Conservation (phyloP, 2,113 vertebrate species). For the Brachypodius melanocephalos region DNA sequence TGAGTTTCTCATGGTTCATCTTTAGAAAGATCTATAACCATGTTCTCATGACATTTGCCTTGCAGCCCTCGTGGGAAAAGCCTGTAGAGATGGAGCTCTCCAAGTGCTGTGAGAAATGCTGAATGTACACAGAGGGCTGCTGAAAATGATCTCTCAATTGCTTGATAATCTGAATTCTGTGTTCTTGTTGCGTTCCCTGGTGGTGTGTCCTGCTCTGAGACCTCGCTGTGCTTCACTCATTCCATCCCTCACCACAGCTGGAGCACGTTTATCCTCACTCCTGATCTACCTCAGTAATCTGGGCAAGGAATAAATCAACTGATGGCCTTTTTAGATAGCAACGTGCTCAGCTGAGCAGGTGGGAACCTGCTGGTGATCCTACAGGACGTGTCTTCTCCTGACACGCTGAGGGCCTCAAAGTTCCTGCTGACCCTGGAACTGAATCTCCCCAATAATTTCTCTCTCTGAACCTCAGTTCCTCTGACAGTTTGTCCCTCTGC, state of each 20-base stretch:
- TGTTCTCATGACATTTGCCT: constrained; percentile 44
- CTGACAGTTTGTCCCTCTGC: neutral
- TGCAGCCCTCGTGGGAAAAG: neutral
- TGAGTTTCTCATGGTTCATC: neutral
- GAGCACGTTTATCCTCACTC: neutral
- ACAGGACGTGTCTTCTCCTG: neutral
- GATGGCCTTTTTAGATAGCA: neutral
- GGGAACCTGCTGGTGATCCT: neutral
- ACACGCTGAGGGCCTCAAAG: neutral
- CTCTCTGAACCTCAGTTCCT: neutral
- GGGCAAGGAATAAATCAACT: neutral
- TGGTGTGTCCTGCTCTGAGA: neutral
- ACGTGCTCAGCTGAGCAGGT: neutral
- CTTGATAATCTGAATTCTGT: neutral
- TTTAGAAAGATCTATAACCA: neutral
- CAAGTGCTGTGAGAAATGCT: neutral
- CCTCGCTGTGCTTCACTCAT: rapidly evolving
- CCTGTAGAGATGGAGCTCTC: neutral
- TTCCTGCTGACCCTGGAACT: neutral
- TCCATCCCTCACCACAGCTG: neutral
- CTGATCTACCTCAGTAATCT: neutral
- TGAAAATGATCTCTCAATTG: neutral
- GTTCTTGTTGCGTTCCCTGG: neutral
- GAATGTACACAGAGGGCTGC: neutral
- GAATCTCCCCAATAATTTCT: neutral